Base-by-base conservation (phyloP, 2,888 invertebrate genomes). In the Oasisia sp. region DNA sequence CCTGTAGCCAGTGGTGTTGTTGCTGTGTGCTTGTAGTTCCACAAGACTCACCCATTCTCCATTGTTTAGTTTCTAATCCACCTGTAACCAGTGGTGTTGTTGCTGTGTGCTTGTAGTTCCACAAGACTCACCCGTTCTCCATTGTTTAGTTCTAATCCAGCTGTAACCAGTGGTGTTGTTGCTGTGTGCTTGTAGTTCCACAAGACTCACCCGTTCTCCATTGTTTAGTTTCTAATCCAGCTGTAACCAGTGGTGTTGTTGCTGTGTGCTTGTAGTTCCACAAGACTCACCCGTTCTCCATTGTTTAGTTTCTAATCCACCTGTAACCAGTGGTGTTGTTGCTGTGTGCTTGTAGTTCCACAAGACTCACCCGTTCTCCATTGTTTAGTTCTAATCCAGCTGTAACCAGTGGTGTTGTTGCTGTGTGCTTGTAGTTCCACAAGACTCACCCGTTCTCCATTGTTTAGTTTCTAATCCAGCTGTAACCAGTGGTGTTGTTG, bases 391-490 rank as follows among this genome's bases (percentile, higher is more conserved):
- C 56, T 4, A 38, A 1, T 38, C 38, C 38, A 38, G 2, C 38
- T 38, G 38, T 38, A 38, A 45, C 4, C 89, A 5, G n/a, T 74
- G 32, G 27, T 89, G 14, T 19, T 89, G 38, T 92, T 32, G 19
- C 74, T 9, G 45, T 32, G n/a, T 91, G 27, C 0, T 58, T 91
- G 32, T 44, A 91, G 91, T 89, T 90, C 44, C 92, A 92, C 38
- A 32, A 45, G 90, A 93, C 94, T 90, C 93, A 92, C 92, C 95
- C 95, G 8, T 94, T 94, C 91, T 92, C 91, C 45, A 89, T 94
- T 89, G 74, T 92, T 56, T 56, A 56, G 19, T 56, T 11, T 3
- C 56, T 4, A 38, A 1, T 38, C 38, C 38, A 38, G 2, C 38
- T 38, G 38, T 38, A 38, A 45, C 4, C 89, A 5, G n/a, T 74